Percentiles rank a stretch among this genome's conserved stretches.
phyloP scores from a whole-genome alignment of 2,797 vertebrate species.

The Urocyon cinereoargenteus region DNA sequence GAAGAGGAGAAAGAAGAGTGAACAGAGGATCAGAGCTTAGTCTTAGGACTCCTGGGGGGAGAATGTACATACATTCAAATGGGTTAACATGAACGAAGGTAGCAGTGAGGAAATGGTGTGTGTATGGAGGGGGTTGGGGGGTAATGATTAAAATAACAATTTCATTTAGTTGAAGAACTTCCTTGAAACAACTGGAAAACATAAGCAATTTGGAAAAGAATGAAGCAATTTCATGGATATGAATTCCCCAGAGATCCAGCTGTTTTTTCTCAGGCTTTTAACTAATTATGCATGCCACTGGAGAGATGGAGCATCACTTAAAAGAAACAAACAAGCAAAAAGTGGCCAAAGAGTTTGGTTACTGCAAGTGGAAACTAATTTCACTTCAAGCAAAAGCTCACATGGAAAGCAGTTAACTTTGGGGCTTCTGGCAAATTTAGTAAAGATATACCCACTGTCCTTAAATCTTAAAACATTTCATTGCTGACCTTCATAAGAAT shows the following conservation, averaged over 20 bases:
- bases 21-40: neutral
- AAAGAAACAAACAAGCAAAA: constrained; percentile 43
- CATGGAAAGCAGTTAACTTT: constrained; percentile 60
- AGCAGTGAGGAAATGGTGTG: neutral
- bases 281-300: constrained; percentile 82
- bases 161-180: constrained; percentile 49
- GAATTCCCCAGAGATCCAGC: constrained; percentile 60
- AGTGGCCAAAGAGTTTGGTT: constrained; percentile 73
- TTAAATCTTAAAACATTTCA: constrained; percentile 80
- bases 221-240: constrained; percentile 71
- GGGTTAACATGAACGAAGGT: constrained; percentile 14
- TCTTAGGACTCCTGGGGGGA: neutral
- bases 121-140: fast-evolving
- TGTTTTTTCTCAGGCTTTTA: constrained; percentile 78
- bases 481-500: constrained; percentile 76
- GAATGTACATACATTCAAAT: neutral
- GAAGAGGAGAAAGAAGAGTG: neutral
- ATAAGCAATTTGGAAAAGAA: constrained; percentile 55
- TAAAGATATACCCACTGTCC: constrained; percentile 68
- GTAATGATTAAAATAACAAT: neutral
- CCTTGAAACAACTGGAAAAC: constrained; percentile 13
- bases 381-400: constrained; percentile 78
- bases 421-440: constrained; percentile 67
- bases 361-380: constrained; percentile 76
- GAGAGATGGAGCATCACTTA: constrained; percentile 63